Evolutionary conservation across 2,113 vertebrate species (phyloP).

Genomic region (Lathamus discolor): DNA sequence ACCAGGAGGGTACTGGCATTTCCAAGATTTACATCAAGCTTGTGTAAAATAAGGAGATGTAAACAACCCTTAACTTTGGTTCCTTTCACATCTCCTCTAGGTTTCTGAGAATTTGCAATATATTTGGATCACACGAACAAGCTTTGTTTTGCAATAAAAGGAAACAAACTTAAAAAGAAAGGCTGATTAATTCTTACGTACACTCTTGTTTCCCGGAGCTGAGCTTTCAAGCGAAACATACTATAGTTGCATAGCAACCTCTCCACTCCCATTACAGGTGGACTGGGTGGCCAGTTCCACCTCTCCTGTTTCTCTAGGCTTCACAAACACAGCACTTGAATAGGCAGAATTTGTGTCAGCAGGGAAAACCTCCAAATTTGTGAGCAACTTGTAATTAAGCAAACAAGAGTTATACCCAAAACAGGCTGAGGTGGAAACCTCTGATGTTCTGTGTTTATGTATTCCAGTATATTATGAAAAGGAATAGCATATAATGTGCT

Average conservation of each 20-base stretch:
- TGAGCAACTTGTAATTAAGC: background rate
- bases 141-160: background rate
- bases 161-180: slow-evolving; percentile 17
- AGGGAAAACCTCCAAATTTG: background rate
- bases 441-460: background rate
- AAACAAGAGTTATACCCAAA: slow-evolving; percentile 5
- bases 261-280: slow-evolving; percentile 24
- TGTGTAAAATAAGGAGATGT: background rate
- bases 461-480: background rate
- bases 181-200: slow-evolving; percentile 26
- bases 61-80: background rate
- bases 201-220: slow-evolving; percentile 48
- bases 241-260: slow-evolving; percentile 43
- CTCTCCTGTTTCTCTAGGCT: slow-evolving; percentile 47
- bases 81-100: background rate
- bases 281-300: background rate
- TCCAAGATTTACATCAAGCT: background rate
- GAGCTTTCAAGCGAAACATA: slow-evolving; percentile 48
- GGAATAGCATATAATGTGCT: background rate
- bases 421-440: background rate
- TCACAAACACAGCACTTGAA: background rate
- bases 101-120: background rate
- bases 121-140: background rate
- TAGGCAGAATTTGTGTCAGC: background rate
- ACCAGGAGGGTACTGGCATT: background rate